Evolutionary conservation across 92 coral and sea anemone genomes (phyloP).

Genomic region (Galaxea fascicularis): DNA sequence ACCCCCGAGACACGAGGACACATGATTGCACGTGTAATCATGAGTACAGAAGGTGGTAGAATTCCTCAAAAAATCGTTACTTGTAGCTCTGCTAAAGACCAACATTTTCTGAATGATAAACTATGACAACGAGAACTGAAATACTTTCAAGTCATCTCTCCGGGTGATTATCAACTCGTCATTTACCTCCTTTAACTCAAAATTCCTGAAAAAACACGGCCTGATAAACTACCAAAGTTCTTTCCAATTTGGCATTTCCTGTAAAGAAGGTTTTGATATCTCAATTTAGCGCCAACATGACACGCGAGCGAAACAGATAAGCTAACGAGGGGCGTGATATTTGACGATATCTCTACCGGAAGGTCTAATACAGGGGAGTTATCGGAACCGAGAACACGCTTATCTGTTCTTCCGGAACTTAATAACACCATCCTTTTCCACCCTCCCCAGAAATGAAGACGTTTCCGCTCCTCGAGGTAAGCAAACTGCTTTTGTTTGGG

Average conservation of each 20-base stretch:
- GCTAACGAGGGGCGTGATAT: slow-evolving; percentile 26
- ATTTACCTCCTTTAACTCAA: background rate
- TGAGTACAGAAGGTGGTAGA: too few relatives aligned
- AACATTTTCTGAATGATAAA: too few relatives aligned
- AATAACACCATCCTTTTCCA: background rate
- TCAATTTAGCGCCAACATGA: background rate
- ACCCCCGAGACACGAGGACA: too few relatives aligned
- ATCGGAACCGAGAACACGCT: background rate
- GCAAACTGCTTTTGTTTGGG: too few relatives aligned
- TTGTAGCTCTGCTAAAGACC: too few relatives aligned
- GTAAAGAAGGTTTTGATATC: background rate
- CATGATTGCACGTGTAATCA: too few relatives aligned
- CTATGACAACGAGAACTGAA: background rate
- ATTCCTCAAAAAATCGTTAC: too few relatives aligned
- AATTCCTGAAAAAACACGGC: background rate
- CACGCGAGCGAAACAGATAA: slow-evolving; percentile 20
- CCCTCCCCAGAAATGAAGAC: background rate
- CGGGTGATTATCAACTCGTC: background rate
- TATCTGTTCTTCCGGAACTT: slow-evolving; percentile 6
- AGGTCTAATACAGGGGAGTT: background rate
- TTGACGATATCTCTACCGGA: slow-evolving; percentile 13
- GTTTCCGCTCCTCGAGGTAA: background rate
- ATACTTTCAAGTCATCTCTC: background rate
- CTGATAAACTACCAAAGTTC: background rate
- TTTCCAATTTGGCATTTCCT: slow-evolving; percentile 9